Evolutionary conservation across 2,888 invertebrate genomes (phyloP), one percentile per base, ranked within the genome.

Genomic region (Eueremaeus valkanovi): DNA sequence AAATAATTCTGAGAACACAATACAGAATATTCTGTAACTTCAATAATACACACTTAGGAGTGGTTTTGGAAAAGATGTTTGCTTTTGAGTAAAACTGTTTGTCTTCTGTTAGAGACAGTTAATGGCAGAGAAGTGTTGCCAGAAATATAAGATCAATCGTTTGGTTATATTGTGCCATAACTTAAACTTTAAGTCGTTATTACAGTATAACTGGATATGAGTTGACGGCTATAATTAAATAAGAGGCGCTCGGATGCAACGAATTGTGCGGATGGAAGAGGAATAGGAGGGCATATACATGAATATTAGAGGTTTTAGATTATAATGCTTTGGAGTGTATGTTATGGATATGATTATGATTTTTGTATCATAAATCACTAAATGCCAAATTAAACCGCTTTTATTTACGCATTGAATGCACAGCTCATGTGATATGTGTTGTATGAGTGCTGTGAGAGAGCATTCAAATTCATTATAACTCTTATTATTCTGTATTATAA

Each of bases 181-280:
- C 49, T 49, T 49, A 49, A 49, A 49, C 18, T 49, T 49, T 18
- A 49, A 49, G 49, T 49, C 49, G 18, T 49, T 49, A 49, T 49
- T 11, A 49, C 11, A 8, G n/a, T 49, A 49, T 49, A 11, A 49
- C 49, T 58, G 58, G 51, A 21, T 58, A 58, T 58, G 58, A 58
- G 58, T 24, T 58, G 58, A 58, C 58, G 27, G 58, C 58, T 58
- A 58, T 58, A 58, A 58, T 58, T 58, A 58, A 58, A 58, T 58
- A 58, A 58, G 18, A 58, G 58, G 6, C 58, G 9, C 21, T 58
- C 27, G 16, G 24, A 24, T 2, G 29, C 24, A 11, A 58, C n/a
- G n/a, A n/a, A n/a, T n/a, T n/a, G n/a, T n/a, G n/a, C n/a, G n/a
- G n/a, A n/a, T n/a, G n/a, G n/a, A n/a, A n/a, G n/a, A n/a, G n/a